Conservation (phyloP, 2,888 invertebrate genomes). For the Scaptomyza flava region DNA sequence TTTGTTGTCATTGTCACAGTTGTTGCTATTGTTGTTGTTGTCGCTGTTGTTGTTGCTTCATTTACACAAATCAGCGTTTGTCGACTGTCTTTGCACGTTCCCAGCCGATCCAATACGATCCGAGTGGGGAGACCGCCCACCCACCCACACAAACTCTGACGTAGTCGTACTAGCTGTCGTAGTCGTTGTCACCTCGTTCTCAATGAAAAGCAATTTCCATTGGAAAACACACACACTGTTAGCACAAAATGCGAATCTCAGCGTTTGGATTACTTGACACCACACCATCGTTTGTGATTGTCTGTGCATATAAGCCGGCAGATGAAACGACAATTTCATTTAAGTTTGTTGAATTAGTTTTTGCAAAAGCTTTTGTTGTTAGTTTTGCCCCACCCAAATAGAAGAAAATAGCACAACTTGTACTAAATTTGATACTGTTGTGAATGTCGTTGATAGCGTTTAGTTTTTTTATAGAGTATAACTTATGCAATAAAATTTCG, state of each 20-base stretch:
- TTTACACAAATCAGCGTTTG: slow-evolving; percentile 54
- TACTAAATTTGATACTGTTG: slow-evolving; percentile 58
- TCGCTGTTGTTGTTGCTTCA: slow-evolving; percentile 33
- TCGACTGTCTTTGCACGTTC: slow-evolving; percentile 45
- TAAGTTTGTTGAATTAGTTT: slow-evolving; percentile 53
- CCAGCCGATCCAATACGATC: slow-evolving; percentile 53
- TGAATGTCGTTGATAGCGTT: slow-evolving; percentile 29
- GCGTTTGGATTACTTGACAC: slow-evolving; percentile 61
- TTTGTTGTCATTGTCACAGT: slow-evolving; percentile 58
- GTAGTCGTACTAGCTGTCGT: slow-evolving; percentile 10
- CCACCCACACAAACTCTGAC: slow-evolving; percentile 22
- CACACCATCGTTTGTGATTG: slow-evolving; percentile 11
- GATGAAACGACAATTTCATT: slow-evolving; percentile 49
- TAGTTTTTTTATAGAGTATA: slow-evolving; percentile 30
- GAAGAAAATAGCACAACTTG: slow-evolving; percentile 41
- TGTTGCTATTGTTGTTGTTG: slow-evolving; percentile 18
- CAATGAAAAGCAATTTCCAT: slow-evolving; percentile 72
- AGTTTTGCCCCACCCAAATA: too few relatives aligned
- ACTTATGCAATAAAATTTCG: slow-evolving; percentile 35
- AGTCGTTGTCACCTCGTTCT: slow-evolving; percentile 42
- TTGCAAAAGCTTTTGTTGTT: too few relatives aligned
- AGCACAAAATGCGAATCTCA: slow-evolving; percentile 17
- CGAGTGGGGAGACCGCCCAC: slow-evolving; percentile 28
- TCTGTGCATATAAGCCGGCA: slow-evolving; percentile 43
- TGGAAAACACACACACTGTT: slow-evolving; percentile 51